Conservation (phyloP, 1,140 invertebrate species). For the Eupeodes corollae region DNA sequence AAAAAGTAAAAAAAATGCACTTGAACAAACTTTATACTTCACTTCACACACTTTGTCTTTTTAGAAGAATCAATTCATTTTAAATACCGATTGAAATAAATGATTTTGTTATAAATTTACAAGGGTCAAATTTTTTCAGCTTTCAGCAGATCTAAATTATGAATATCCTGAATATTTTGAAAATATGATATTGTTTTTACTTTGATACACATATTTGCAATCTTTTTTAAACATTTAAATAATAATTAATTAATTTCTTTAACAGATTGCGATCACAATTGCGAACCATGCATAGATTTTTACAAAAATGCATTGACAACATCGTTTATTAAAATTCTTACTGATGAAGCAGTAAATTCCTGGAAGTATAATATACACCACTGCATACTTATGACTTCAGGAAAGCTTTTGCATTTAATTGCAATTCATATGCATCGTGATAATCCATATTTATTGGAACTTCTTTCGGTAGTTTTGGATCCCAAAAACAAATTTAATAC, state of each 20-base stretch:
- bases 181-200: too few relatives aligned
- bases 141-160: too few relatives aligned
- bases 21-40: too few relatives aligned
- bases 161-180: too few relatives aligned
- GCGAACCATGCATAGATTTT: conserved; percentile 87
- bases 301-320: conserved; percentile 88
- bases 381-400: conserved; percentile 88
- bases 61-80: too few relatives aligned
- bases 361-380: conserved; percentile 96
- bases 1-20: too few relatives aligned
- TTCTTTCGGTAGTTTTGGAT: conserved; percentile 87
- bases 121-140: too few relatives aligned
- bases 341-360: conserved; percentile 94
- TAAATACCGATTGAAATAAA: too few relatives aligned
- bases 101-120: too few relatives aligned
- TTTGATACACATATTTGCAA: too few relatives aligned
- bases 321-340: conserved; percentile 94
- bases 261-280: conserved; percentile 74
- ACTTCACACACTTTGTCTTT: too few relatives aligned
- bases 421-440: conserved; percentile 83
- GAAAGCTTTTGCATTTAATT: conserved; percentile 83
- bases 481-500: conserved; percentile 92
- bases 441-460: conserved; percentile 85
- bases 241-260: conserved; percentile 9
- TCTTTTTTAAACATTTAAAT: not conserved